phyloP scores from a whole-genome alignment of 1,140 invertebrate species.

The Diuraphis noxia region DNA sequence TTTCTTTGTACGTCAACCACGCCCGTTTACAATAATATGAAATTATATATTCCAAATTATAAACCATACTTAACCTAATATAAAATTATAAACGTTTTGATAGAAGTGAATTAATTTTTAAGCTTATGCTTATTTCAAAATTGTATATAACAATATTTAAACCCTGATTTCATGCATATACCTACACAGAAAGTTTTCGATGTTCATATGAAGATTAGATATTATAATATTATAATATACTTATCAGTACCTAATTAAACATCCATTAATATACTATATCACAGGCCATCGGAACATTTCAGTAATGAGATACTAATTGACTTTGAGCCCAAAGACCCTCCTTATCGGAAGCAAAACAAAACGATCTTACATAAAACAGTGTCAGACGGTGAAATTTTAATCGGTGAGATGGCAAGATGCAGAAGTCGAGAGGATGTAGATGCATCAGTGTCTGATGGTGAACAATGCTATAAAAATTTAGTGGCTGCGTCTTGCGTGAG shows the following conservation, averaged over 20 bases:
- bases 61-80: neutral
- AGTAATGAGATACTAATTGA: constrained; percentile 77
- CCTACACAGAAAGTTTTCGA: neutral
- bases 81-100: neutral
- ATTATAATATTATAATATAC: neutral
- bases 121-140: neutral
- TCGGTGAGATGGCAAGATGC: neutral
- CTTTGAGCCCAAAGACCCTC: constrained; percentile 66
- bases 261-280: constrained; percentile 2
- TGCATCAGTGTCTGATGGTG: constrained; percentile 55
- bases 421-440: constrained; percentile 56
- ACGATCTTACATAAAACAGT: constrained; percentile 75
- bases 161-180: neutral
- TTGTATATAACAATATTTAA: neutral
- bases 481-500: constrained; percentile 32
- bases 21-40: neutral
- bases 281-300: constrained; percentile 62
- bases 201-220: neutral
- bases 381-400: constrained; percentile 77
- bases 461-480: constrained; percentile 55
- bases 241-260: neutral
- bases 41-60: neutral
- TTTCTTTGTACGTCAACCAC: neutral
- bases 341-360: constrained; percentile 62
- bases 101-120: neutral